A percentile compares a stretch with the other conserved stretches of the same genome.
These are phyloP conservation scores for Chrysolina americana DNA, from an alignment of 2,888 invertebrate species.

Conservation along the genomic window DNA sequence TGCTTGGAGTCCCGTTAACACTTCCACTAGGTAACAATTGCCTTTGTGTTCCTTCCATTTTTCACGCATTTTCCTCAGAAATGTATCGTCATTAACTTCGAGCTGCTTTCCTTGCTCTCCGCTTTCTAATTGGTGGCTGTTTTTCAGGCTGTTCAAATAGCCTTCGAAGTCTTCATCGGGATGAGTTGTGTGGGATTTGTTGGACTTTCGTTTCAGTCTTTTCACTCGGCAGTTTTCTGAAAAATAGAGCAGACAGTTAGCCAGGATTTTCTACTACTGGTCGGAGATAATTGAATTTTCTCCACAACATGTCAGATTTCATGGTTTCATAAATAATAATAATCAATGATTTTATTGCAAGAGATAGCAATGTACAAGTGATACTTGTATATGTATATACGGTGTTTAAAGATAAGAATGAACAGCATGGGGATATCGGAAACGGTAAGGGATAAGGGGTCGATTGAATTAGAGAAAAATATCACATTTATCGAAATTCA, in stretches of 20 bases:
- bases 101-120: conserved; percentile 33
- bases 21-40: conserved; percentile 67
- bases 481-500: no score
- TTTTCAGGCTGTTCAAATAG: conserved; percentile 61
- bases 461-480: no score
- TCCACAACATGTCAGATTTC: no score
- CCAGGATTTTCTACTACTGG: not conserved
- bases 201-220: conserved; percentile 65
- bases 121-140: conserved; percentile 55
- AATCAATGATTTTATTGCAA: no score
- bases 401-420: no score
- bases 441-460: no score
- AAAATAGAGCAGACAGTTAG: conserved; percentile 50
- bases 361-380: no score
- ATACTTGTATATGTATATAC: no score
- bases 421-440: no score
- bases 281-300: no score
- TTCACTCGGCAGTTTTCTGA: conserved; percentile 62
- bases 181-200: conserved; percentile 51
- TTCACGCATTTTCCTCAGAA: conserved; percentile 59
- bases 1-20: conserved; percentile 71
- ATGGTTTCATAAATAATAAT: no score
- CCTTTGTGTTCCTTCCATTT: conserved; percentile 62
- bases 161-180: conserved; percentile 55
- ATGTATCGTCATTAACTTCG: conserved; percentile 47